phyloP scores from a whole-genome alignment of 2,888 invertebrate species.

The Iselma pallidipennis region DNA sequence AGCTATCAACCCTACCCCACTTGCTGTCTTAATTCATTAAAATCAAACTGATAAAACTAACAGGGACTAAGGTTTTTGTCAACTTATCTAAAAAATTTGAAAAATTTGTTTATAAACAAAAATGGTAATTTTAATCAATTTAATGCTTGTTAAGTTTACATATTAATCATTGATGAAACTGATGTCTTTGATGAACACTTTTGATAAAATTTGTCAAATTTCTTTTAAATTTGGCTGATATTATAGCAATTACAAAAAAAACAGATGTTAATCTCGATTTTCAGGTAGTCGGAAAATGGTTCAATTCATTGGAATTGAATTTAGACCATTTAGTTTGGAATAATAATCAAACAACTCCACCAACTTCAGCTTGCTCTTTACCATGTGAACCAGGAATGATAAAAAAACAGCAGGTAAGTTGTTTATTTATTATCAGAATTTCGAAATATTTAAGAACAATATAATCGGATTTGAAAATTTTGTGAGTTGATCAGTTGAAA shows the following conservation, averaged over 20 bases:
- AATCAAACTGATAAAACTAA: no score
- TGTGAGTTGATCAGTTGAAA: not conserved
- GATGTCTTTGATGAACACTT: not conserved
- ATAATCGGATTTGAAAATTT: not conserved
- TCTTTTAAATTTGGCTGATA: no score
- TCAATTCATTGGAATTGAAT: conserved; percentile 59
- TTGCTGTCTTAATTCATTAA: conserved; percentile 1
- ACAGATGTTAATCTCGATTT: conserved; percentile 30
- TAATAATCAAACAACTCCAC: conserved; percentile 58
- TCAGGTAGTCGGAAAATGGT: conserved; percentile 67
- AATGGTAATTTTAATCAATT: not conserved
- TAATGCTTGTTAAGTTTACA: no score
- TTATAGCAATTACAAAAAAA: not conserved
- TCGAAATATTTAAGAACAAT: not conserved
- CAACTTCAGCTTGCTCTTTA: conserved; percentile 70
- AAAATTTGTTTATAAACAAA: no score
- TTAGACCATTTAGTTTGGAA: conserved; percentile 61
- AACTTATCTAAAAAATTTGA: no score
- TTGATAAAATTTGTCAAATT: not conserved
- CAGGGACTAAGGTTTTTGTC: no score
- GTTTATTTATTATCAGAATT: not conserved
- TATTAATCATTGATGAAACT: not conserved
- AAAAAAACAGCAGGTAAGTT: conserved; percentile 64
- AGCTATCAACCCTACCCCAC: not conserved
- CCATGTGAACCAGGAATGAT: conserved; percentile 71